A percentile compares a stretch with the other conserved stretches of the same genome.
phyloP scores from a whole-genome alignment of 1,140 invertebrate genomes.

The Lordiphosa mommai region DNA sequence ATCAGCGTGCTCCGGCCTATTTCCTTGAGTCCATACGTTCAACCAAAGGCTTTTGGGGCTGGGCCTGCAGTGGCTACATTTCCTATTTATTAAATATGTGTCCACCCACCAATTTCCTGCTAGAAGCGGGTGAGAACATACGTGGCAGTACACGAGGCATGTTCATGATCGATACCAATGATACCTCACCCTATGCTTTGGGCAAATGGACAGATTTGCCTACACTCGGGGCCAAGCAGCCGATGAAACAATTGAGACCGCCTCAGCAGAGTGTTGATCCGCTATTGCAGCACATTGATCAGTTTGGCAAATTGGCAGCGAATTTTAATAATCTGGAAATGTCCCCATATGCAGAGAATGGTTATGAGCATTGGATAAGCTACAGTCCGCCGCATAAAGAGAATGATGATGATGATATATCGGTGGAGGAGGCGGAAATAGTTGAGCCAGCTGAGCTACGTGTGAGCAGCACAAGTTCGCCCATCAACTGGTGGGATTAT shows the following conservation, averaged over 20 bases:
- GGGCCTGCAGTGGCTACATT: conserved; percentile 83
- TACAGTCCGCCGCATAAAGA: conserved; percentile 52
- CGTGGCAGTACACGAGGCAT: conserved; percentile 57
- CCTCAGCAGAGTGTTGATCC: conserved; percentile 51
- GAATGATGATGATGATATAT: conserved; percentile 28
- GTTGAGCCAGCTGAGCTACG: conserved; percentile 15
- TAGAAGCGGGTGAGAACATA: conserved; percentile 72
- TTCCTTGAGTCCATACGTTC: conserved; percentile 87
- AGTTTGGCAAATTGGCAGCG: conserved; percentile 66
- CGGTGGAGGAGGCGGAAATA: conserved; percentile 59
- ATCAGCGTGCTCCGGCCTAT: conserved; percentile 85
- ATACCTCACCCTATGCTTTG: conserved; percentile 67
- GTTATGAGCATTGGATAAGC: conserved; percentile 71
- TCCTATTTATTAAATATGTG: conserved; percentile 82
- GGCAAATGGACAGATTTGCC: conserved; percentile 76
- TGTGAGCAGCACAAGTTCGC: background rate
- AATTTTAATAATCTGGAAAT: conserved; percentile 66
- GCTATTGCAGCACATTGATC: conserved; percentile 64
- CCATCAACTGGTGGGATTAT: conserved; percentile 58
- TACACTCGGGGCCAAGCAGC: conserved; percentile 45
- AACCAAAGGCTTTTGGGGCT: conserved; percentile 84
- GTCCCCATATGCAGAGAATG: conserved; percentile 26
- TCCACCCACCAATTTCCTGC: conserved; percentile 69
- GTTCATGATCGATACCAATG: conserved; percentile 71
- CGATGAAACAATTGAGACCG: conserved; percentile 9